Evolutionary conservation across 2,113 vertebrate species (phyloP), one percentile per base, ranked within the genome.

Genomic region (Cololabis saira): DNA sequence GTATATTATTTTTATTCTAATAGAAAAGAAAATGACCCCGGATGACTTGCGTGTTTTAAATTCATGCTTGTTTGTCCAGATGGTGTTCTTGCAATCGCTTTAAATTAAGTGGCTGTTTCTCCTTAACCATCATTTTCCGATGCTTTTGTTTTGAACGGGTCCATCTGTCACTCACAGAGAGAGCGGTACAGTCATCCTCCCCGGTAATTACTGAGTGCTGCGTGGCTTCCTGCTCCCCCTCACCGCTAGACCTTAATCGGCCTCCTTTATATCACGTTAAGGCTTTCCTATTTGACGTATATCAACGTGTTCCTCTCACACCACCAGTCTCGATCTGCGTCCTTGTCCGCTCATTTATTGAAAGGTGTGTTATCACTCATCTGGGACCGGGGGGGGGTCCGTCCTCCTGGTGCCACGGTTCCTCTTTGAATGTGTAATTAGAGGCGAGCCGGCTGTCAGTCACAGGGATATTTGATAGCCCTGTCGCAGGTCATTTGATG

Each of bases 401-500:
- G n/a, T 64, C 58, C n/a, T 67, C 45, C 41, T 18, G 57, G 37
- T 24, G 64, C 44, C 13, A n/a, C 61, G 15, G 11, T 67, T n/a
- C 50, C 22, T 43, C 63, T 60, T 60, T 47, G 76, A 60, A 63
- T 61, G 45, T 14, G 27, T 84, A 84, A 86, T 84, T 66, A 69
- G 61, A 60, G 24, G 24, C 75, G 14, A 49, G 30, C 70, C 59
- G 66, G 40, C 69, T 83, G 85, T 90, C 86, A 83, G 58, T 89
- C 89, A 85, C 49, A 0, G 63, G 44, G 47, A 80, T 80, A 67
- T 83, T 81, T 85, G 81, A 84, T 66, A 79, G 61, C 48, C 13
- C 60, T 54, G 69, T 77, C 56, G 12, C 71, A 71, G 78, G 75
- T 81, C 66, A 65, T 75, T 76, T 85, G 77, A 90, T 88, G 81